Evolutionary conservation across 2,113 vertebrate genomes (phyloP).

Genomic region (Podiceps cristatus): DNA sequence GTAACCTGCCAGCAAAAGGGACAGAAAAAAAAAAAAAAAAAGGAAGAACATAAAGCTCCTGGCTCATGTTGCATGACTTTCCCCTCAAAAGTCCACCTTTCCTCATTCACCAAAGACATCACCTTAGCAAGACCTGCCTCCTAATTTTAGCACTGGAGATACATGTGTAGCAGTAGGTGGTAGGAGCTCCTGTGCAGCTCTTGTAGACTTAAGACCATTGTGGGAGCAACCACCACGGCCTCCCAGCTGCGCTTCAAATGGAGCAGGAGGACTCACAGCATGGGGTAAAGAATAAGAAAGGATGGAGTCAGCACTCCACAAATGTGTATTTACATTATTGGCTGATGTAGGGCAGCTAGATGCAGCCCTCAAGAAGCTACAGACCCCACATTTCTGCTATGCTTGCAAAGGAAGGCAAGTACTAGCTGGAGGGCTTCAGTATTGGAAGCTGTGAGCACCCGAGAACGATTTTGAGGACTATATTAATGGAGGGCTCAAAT

Average conservation of each 20-base stretch:
- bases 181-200: not conserved
- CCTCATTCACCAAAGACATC: not conserved
- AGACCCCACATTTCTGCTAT: accelerated
- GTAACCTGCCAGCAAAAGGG: not conserved
- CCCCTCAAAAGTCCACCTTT: not conserved
- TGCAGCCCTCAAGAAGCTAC: not conserved
- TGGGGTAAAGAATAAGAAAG: accelerated
- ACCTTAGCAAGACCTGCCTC: not conserved
- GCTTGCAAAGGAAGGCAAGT: not conserved
- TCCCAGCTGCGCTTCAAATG: accelerated
- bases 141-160: not conserved
- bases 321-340: not conserved
- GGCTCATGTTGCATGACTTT: not conserved
- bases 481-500: not conserved
- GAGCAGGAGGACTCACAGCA: not conserved
- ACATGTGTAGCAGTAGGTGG: accelerated
- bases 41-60: not conserved
- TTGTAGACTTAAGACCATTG: not conserved
- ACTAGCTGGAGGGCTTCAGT: not conserved
- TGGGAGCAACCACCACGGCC: not conserved
- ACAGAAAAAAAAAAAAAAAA: not conserved
- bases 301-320: not conserved
- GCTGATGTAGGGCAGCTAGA: not conserved
- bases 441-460: not conserved
- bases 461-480: accelerated